Conservation (phyloP, 2,113 vertebrate genomes). For the Otus sunia region DNA sequence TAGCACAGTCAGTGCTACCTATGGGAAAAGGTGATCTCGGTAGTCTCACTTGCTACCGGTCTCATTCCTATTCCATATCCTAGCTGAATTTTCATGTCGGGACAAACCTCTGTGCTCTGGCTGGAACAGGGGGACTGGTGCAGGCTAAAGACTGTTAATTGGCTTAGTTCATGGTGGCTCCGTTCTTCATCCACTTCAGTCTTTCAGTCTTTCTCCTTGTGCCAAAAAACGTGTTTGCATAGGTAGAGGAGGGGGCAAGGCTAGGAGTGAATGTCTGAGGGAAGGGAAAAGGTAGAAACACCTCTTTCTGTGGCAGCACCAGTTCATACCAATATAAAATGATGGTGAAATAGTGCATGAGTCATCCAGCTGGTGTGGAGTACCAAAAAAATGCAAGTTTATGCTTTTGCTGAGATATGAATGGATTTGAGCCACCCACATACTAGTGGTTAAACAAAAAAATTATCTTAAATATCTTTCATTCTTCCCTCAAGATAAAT, state of each 20-base stretch:
- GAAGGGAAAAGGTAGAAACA: background rate
- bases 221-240: background rate
- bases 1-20: background rate
- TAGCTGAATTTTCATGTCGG: background rate
- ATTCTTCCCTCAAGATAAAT: background rate
- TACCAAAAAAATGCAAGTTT: background rate
- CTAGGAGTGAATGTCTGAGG: background rate
- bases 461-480: background rate
- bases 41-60: background rate
- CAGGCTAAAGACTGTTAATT: background rate
- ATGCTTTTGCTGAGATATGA: background rate
- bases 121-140: background rate
- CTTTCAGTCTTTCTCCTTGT: background rate
- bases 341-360: background rate
- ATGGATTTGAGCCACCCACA: background rate
- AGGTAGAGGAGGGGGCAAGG: background rate
- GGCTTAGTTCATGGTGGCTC: background rate
- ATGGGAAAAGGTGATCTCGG: background rate
- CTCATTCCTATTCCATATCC: background rate
- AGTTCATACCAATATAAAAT: background rate
- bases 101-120: background rate
- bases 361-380: background rate
- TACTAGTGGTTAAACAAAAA: background rate
- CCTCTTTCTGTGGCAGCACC: background rate
- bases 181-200: background rate